Evolutionary conservation across 2,797 vertebrate species (phyloP), one percentile per base, ranked within the genome.

Genomic region (Forpus xanthops): DNA sequence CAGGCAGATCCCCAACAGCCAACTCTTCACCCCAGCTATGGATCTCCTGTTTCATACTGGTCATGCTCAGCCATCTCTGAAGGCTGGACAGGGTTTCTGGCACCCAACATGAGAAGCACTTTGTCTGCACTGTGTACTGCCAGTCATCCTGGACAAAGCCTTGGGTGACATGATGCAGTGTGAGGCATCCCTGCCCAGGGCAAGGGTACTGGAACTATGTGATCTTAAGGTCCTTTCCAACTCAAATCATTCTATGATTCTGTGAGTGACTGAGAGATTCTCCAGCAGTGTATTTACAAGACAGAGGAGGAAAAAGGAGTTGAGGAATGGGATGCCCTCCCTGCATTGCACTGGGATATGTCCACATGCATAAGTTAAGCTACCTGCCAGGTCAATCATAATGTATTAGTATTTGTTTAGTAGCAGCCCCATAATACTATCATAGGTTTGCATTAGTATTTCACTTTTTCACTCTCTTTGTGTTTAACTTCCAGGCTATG

Each of bases 311-410:
- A 44, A 37, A 35, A 60, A 1, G 9, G 31, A 50, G 82, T 27
- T 1, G 3, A 60, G 82, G 52, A 35, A 6, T 3, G 31, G 71
- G 44, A 25, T 15, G 44, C 31, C 9, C 21, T 50, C 52, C 17
- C 62, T 18, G 21, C 14, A 1, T 14, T 7, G 27, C 31, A 15
- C 71, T 5, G 71, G 15, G 37, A 18, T n/a, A 37, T 9, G 52
- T 23, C 31, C 5, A 23, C 4, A 6, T 2, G 12, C 2, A 2
- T 16, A 4, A 33, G 31, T 6, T 1, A 49, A 41, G 50, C 5
- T 1, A 49, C 52, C 11, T 25, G 20, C 52, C 35, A 33, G 65
- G 6, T n/a, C 55, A 16, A 3, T 8, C 15, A 3, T 64, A 16
- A 5, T 7, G 27, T 7, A 1, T 21, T 15, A 8, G 41, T 35